Percentiles rank a stretch among this genome's conserved stretches.
Evolutionary conservation across 1,140 invertebrate species (phyloP).

Genomic region (Drosophila albomicans): DNA sequence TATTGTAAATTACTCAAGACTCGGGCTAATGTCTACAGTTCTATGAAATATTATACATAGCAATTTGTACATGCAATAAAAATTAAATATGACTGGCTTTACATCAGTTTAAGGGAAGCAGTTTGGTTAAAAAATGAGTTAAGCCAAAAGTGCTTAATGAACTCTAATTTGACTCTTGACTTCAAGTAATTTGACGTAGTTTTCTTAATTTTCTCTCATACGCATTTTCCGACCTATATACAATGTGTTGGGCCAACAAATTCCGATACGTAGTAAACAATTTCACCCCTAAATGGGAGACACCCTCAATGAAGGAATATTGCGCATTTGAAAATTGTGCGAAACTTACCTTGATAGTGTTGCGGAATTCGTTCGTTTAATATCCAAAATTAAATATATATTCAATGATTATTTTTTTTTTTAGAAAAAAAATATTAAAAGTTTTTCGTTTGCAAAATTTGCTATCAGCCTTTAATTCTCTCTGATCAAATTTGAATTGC

Average conservation of each 20-base stretch:
- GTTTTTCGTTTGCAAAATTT: slow-evolving; percentile 31
- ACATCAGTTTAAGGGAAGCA: not conserved
- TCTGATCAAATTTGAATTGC: slow-evolving; percentile 35
- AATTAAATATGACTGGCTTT: not conserved
- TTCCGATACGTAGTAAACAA: slow-evolving; percentile 40
- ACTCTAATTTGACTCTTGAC: too few species aligned
- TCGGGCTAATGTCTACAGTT: not conserved
- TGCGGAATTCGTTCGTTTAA: slow-evolving; percentile 27
- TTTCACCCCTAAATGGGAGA: slow-evolving; percentile 14
- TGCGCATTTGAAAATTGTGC: slow-evolving; percentile 19
- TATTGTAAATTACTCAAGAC: slow-evolving; percentile 18
- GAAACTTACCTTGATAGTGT: slow-evolving; percentile 47
- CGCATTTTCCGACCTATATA: slow-evolving; percentile 5
- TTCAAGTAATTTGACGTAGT: not conserved
- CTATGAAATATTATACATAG: slow-evolving; percentile 19
- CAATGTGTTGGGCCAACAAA: not conserved
- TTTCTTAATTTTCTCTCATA: not conserved
- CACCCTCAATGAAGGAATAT: slow-evolving; percentile 9
- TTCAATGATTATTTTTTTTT: not conserved
- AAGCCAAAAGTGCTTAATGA: too few species aligned
- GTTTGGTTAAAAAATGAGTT: too few species aligned
- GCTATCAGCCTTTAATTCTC: slow-evolving; percentile 42
- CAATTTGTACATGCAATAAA: not conserved
- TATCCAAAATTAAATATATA: slow-evolving; percentile 42
- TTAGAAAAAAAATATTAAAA: slow-evolving; percentile 4